Evolutionary conservation across 2,113 vertebrate genomes (phyloP).

Genomic region (Nansenia antarctica): DNA sequence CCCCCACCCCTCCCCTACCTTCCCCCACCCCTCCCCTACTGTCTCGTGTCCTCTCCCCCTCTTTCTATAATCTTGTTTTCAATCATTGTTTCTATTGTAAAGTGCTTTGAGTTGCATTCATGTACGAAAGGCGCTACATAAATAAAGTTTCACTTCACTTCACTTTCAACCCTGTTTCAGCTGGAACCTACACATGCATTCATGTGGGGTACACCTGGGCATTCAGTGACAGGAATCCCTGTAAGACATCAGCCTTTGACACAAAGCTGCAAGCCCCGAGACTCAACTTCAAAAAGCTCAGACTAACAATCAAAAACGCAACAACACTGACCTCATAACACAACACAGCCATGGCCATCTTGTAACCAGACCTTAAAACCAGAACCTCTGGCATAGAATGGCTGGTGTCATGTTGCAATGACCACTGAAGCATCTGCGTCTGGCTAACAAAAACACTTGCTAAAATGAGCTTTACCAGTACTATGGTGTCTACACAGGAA

Average conservation of each 20-base stretch:
- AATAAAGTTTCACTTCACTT: too few relatives aligned
- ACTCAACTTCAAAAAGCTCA: too few relatives aligned
- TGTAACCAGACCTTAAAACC: conserved; percentile 60
- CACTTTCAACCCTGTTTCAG: too few relatives aligned
- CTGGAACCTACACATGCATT: too few relatives aligned
- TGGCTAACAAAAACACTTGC: conserved; percentile 64
- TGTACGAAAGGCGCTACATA: too few relatives aligned
- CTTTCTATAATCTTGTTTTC: too few relatives aligned
- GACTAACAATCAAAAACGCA: conserved; percentile 70
- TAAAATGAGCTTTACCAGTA: conserved; percentile 32
- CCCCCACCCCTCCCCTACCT: too few relatives aligned
- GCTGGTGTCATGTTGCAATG: conserved; percentile 24
- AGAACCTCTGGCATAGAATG: conserved; percentile 57
- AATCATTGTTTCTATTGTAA: too few relatives aligned
- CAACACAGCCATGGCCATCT: conserved; percentile 52
- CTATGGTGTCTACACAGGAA: conserved; percentile 20
- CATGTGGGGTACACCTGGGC: too few relatives aligned
- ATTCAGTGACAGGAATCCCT: conserved; percentile 39
- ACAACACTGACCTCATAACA: conserved; percentile 53
- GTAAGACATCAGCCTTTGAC: conserved; percentile 54
- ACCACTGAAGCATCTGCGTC: conserved; percentile 37
- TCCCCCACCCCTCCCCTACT: too few relatives aligned
- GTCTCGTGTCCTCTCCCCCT: too few relatives aligned
- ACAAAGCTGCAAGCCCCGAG: conserved; percentile 47
- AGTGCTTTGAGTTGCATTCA: too few relatives aligned